Percentiles rank a stretch among this genome's conserved stretches.
phyloP scores from a whole-genome alignment of 2,888 invertebrate species.

The Napeogenes sylphis region DNA sequence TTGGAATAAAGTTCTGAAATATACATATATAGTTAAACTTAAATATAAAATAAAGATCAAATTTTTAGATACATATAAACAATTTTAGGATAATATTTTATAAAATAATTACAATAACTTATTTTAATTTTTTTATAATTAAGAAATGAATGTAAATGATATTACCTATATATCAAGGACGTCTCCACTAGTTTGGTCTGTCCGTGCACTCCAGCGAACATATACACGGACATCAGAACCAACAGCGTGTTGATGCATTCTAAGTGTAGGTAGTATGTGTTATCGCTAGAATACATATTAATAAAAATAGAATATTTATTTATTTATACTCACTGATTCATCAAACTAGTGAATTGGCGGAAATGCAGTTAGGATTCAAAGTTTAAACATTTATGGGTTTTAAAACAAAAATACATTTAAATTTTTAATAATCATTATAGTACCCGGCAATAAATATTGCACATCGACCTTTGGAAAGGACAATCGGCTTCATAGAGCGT shows the following conservation, averaged over 20 bases:
- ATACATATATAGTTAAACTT: background rate
- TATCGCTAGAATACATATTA: constrained; percentile 77
- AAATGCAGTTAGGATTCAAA: too few species aligned
- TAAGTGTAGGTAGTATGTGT: constrained; percentile 89
- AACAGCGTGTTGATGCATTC: constrained; percentile 93
- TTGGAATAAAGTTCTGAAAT: constrained; percentile 79
- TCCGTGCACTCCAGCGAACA: constrained; percentile 83
- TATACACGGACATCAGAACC: constrained; percentile 92
- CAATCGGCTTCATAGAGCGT: too few species aligned
- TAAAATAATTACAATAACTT: background rate
- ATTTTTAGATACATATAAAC: too few species aligned
- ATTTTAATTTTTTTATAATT: background rate
- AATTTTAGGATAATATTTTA: background rate
- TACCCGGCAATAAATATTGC: too few species aligned
- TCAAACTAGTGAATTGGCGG: background rate
- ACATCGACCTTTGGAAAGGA: too few species aligned
- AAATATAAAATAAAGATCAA: background rate
- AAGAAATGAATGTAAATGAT: background rate
- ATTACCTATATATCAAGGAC: constrained; percentile 82
- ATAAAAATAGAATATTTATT: constrained; percentile 2
- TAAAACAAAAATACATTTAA: too few species aligned
- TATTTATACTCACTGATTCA: background rate
- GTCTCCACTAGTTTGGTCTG: constrained; percentile 77
- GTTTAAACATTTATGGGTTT: too few species aligned
- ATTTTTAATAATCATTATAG: too few species aligned